Percentiles rank a stretch among this genome's conserved stretches.
phyloP scores from a whole-genome alignment of 92 coral and sea anemone genomes.

The Metridium senile region DNA sequence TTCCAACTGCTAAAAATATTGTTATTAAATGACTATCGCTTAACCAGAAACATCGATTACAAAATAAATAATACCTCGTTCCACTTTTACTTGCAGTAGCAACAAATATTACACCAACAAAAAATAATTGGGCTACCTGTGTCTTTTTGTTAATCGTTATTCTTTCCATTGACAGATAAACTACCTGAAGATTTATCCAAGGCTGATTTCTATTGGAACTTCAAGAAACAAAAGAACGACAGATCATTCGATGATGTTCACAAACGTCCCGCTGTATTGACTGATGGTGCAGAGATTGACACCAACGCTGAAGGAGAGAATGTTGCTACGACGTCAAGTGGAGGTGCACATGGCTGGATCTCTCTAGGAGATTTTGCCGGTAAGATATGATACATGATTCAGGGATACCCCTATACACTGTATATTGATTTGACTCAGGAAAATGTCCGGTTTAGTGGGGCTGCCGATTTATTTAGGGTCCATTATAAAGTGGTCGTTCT shows the following conservation, averaged over 20 bases:
- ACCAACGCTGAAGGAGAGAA: conserved; percentile 53
- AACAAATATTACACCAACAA: too few relatives aligned
- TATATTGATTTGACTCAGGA: too few relatives aligned
- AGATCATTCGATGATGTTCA: conserved; percentile 52
- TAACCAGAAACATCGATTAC: too few relatives aligned
- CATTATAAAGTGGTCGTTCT: not conserved
- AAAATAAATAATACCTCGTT: too few relatives aligned
- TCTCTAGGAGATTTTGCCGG: conserved; percentile 77
- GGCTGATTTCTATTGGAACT: conserved; percentile 72
- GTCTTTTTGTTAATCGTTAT: too few relatives aligned
- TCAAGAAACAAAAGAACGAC: conserved; percentile 39
- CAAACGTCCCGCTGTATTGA: conserved; percentile 47
- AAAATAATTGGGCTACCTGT: too few relatives aligned
- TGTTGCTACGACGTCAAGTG: conserved; percentile 48
- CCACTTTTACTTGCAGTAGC: too few relatives aligned
- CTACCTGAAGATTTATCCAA: not conserved
- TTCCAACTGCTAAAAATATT: too few relatives aligned
- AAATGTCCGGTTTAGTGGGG: too few relatives aligned
- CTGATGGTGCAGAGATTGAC: conserved; percentile 63
- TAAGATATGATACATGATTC: conserved; percentile 8
- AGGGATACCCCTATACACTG: too few relatives aligned
- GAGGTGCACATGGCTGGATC: conserved; percentile 58
- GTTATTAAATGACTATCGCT: too few relatives aligned
- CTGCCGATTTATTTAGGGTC: too few relatives aligned
- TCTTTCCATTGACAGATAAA: not conserved